Evolutionary conservation across 1,140 invertebrate genomes (phyloP), one percentile per base, ranked within the genome.

Genomic region (Amphibalanus amphitrite): DNA sequence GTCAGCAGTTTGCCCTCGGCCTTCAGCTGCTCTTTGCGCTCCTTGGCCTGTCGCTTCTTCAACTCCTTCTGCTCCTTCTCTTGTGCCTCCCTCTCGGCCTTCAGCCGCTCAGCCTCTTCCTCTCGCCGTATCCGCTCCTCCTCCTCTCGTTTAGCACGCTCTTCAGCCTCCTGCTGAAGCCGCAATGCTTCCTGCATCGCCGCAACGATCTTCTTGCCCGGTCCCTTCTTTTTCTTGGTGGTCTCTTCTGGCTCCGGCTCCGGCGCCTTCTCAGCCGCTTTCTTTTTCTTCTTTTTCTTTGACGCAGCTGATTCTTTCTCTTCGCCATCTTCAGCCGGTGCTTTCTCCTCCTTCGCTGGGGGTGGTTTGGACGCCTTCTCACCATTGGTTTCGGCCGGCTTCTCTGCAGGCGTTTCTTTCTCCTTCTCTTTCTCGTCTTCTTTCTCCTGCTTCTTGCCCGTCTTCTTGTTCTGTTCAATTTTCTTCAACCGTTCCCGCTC

Each of bases 11-110:
- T 97, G 1, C 96, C 95, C 83, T 98, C 94, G 29, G 90, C 91
- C 79, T 97, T 97, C 59, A 96, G 81, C 77, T 91, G 85, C 79
- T 95, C 92, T 80, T 91, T 93, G 72, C 89, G 86, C 78, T 97
- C 94, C 76, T 97, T 97, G 82, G 97, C 93, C 78, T 95, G 95
- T 76, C 92, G 86, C 78, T 97, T 98, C 78, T 94, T 94, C 74
- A 86, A 87, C 76, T 95, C 90, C 79, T 94, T 95, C 71, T 86
- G 85, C 80, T 93, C 94, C 79, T 92, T 87, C 79, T 95, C 92
- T 73, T 91, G 29, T 23, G 73, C 70, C 47, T 73, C 92, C 81
- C 96, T 91, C 77, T 95, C 93, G 80, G 95, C 91, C 78, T 90
- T 90, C 15, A 90, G 82, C 79, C 90, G 90, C 76, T 87, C 90